Conservation (phyloP, 64 coral and sea anemone genomes). For the Astreopora myriophthalma region DNA sequence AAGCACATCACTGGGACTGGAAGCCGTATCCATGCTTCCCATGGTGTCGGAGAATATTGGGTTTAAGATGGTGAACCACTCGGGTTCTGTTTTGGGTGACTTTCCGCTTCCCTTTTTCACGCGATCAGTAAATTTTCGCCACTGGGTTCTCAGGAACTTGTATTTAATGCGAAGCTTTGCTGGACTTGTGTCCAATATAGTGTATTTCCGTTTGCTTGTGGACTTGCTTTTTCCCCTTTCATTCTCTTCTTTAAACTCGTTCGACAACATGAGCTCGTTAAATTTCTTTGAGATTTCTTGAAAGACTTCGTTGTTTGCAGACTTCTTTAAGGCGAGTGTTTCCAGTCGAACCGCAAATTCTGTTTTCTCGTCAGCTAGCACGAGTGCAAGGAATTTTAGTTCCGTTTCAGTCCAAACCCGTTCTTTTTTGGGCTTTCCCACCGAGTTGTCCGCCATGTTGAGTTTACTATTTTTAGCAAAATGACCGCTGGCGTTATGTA, state of each 20-base stretch:
- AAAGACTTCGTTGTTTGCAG: constrained; percentile 25
- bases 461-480: neutral
- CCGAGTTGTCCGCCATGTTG: neutral
- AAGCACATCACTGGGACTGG: constrained; percentile 37
- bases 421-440: neutral
- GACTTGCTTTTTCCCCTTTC: constrained; percentile 34
- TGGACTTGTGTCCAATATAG: neutral
- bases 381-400: constrained; percentile 41
- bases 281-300: constrained; percentile 24
- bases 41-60: constrained; percentile 56
- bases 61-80: constrained; percentile 49
- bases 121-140: constrained; percentile 55
- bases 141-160: constrained; percentile 23
- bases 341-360: neutral
- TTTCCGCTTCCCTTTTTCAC: constrained; percentile 32
- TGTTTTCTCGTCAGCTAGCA: constrained; percentile 19
- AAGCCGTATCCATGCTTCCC: constrained; percentile 15
- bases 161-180: constrained; percentile 30
- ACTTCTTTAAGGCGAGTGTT: constrained; percentile 57
- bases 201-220: constrained; percentile 14
- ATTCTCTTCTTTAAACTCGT: constrained; percentile 43
- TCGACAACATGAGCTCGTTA: neutral
- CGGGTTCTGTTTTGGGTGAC: constrained; percentile 22
- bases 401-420: neutral
- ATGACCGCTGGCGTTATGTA: constrained; percentile 21